Evolutionary conservation across 2,113 vertebrate genomes (phyloP), one percentile per base, ranked within the genome.

Genomic region (Chunga burmeisteri): DNA sequence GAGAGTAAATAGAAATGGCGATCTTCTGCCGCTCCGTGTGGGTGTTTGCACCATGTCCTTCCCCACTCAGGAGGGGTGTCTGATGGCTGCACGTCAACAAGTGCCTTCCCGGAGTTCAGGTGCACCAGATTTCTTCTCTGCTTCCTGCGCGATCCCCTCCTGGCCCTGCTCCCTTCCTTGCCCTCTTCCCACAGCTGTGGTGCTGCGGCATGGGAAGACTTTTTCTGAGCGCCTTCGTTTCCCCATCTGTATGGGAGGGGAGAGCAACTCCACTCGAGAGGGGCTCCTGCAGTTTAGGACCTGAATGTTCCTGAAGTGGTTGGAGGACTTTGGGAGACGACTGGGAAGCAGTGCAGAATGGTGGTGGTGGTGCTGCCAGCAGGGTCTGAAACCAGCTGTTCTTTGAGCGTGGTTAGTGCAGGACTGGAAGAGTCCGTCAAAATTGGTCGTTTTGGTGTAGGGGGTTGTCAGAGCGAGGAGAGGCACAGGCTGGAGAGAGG

Each of bases 391-490:
- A n/a, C 29, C 18, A 11, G 13, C 29, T 53, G 10, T 38, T 34
- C 53, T 46, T 20, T n/a, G 9, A 23, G 9, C 10, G 1, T 0
- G 4, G 20, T 50, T 36, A 7, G 59, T 26, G 34, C 25, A 11
- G 42, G 38, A 10, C 29, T 42, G 79, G 55, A 13, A 17, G 56
- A 38, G 25, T 55, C 67, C 18, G 3, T 53, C 20, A 7, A 11
- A 46, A 50, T 3, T 0, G 14, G 36, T 38, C 1, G 1, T 14
- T 34, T 32, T 17, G 40, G 4, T 15, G 22, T 20, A 12, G 17
- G 19, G 29, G 17, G 23, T 13, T 49, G n/a, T 67, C 23, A 19
- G 8, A n/a, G 49, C 23, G 10, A 16, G 29, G 42, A n/a, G 29
- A 81, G 55, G 46, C 6, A 7, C 18, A 8, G 55, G 34, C 36